These are phyloP conservation scores for Listronotus bonariensis DNA, from an alignment of 1,140 invertebrate genomes.

Conservation along the genomic window DNA sequence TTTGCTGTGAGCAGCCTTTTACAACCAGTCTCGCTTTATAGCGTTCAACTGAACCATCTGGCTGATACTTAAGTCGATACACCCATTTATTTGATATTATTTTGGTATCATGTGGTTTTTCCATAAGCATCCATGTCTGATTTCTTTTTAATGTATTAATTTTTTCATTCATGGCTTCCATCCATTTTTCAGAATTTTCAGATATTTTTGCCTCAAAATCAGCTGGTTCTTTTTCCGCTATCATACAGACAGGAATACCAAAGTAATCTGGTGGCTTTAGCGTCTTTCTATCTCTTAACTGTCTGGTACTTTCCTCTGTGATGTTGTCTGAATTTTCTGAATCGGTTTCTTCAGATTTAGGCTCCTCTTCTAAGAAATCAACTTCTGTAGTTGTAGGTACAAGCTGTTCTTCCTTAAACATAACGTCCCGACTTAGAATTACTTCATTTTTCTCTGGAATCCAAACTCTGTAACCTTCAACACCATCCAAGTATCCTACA, in stretches of 20 bases:
- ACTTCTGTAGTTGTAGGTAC: background rate
- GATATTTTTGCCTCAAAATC: conserved; percentile 30
- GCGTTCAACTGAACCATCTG: conserved; percentile 28
- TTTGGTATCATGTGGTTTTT: conserved; percentile 37
- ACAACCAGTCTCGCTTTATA: conserved; percentile 53
- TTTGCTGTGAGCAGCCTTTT: conserved; percentile 49
- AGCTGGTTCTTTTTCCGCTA: conserved; percentile 32
- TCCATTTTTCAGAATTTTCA: conserved; percentile 16
- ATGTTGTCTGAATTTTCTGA: background rate
- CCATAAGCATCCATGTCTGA: conserved; percentile 15
- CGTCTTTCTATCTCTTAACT: conserved; percentile 6
- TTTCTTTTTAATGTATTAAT: conserved; percentile 21
- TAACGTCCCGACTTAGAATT: conserved; percentile 12
- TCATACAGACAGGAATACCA: conserved; percentile 6
- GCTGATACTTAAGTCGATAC: conserved; percentile 41
- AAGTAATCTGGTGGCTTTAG: conserved; percentile 2
- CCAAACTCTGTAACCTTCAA: conserved; percentile 16
- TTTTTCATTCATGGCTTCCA: conserved; percentile 29
- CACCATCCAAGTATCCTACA: conserved; percentile 2
- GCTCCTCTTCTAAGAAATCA: background rate
- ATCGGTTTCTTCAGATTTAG: background rate
- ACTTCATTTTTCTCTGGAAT: conserved; percentile 15
- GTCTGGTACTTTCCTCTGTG: conserved; percentile 4
- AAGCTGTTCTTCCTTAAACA: conserved; percentile 10
- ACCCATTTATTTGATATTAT: conserved; percentile 51